Conservation (phyloP, 2,797 vertebrate species). For the Anabacerthia variegaticeps region DNA sequence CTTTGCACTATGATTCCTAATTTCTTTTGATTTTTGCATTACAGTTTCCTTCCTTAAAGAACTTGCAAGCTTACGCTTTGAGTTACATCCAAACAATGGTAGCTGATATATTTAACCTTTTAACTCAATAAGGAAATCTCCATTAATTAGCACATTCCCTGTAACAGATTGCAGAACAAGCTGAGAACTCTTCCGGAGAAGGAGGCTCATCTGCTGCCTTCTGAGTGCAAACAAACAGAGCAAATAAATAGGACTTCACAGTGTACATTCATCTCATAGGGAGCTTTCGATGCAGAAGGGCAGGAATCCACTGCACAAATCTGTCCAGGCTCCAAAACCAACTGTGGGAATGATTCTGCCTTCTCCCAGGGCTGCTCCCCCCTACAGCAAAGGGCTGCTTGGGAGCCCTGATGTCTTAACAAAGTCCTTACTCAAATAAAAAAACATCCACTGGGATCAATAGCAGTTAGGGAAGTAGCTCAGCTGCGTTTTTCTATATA, state of each 20-base stretch:
- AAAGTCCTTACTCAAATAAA: slow-evolving; percentile 15
- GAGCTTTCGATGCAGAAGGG: background rate
- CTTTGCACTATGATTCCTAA: slow-evolving; percentile 44
- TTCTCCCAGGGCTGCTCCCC: background rate
- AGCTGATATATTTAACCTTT: background rate
- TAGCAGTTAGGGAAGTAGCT: background rate
- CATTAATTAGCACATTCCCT: slow-evolving; percentile 26
- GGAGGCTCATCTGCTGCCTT: background rate
- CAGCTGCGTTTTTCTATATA: background rate
- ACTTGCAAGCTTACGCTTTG: background rate
- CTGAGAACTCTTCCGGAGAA: slow-evolving; percentile 4
- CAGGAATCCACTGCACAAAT: background rate
- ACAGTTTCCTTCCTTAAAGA: background rate
- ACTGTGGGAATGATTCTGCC: background rate
- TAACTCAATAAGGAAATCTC: background rate
- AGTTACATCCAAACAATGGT: background rate
- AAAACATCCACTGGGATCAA: background rate
- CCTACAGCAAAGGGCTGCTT: background rate
- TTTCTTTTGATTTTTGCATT: slow-evolving; percentile 47
- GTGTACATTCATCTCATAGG: background rate
- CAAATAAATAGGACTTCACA: background rate
- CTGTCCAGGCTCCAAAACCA: background rate
- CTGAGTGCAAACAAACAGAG: background rate
- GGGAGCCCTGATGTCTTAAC: background rate
- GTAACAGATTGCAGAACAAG: slow-evolving; percentile 7